Conservation (phyloP, 2,888 invertebrate genomes). For the Melanophora roralis region DNA sequence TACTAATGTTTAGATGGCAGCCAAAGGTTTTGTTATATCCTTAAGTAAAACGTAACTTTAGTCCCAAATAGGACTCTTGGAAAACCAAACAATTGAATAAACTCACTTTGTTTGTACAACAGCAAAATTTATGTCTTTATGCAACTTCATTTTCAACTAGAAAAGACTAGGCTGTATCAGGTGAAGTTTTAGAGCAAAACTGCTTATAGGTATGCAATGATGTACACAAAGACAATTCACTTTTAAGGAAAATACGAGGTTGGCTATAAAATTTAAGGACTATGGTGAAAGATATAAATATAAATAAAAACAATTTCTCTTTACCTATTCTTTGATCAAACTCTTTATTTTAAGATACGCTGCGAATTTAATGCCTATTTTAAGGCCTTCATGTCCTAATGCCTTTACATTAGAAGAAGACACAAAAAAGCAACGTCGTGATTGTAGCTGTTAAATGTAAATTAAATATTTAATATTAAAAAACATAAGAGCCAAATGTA, state of each 20-base stretch:
- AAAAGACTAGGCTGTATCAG: background rate
- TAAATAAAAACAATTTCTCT: no score
- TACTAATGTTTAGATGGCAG: background rate
- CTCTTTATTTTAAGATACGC: no score
- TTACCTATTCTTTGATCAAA: no score
- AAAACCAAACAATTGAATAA: conserved; percentile 2
- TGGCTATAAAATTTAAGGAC: background rate
- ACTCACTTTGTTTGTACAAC: background rate
- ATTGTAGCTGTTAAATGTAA: no score
- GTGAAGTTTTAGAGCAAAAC: background rate
- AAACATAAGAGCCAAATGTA: no score
- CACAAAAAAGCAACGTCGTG: no score
- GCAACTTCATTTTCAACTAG: background rate
- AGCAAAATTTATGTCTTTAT: conserved; percentile 24
- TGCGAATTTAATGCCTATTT: no score
- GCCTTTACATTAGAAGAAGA: no score
- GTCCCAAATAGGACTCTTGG: background rate
- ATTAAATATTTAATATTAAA: no score
- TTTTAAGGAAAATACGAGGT: no score
- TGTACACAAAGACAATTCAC: background rate
- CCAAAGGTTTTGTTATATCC: background rate
- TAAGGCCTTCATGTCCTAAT: no score
- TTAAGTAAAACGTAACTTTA: background rate
- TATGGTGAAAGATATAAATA: background rate
- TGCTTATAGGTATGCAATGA: background rate